Evolutionary conservation across 64 coral and sea anemone species (phyloP).

Genomic region (Actinia equina): DNA sequence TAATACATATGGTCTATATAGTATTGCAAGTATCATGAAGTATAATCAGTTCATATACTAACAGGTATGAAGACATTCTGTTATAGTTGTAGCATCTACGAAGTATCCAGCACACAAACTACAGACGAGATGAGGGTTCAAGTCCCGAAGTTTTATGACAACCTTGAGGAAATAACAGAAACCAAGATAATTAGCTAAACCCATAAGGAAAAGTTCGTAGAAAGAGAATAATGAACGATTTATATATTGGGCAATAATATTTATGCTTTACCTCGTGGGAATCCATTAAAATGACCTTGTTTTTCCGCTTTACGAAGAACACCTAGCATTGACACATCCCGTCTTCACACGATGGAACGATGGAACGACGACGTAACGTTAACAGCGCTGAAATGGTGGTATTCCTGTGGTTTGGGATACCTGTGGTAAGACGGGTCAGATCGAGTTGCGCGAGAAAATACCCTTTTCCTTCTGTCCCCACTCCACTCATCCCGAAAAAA

Average conservation of each 20-base stretch:
- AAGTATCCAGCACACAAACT: conserved; percentile 98
- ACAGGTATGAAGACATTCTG: conserved; percentile 99
- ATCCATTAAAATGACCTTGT: neutral
- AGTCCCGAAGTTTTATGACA: conserved; percentile 81
- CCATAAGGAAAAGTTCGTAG: neutral
- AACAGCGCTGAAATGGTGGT: neutral
- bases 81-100: conserved; percentile 96
- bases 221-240: neutral
- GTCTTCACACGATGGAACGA: neutral
- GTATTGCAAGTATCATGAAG: neutral
- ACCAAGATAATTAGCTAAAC: neutral
- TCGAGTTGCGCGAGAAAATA: no score
- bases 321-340: neutral
- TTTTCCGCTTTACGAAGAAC: neutral
- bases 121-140: conserved; percentile 97
- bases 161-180: conserved; percentile 37
- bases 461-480: no score
- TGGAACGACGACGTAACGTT: neutral
- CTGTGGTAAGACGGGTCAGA: neutral
- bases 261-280: neutral
- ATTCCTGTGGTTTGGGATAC: neutral
- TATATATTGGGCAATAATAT: neutral
- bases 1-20: neutral
- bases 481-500: no score
- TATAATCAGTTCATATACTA: neutral